phyloP scores from a whole-genome alignment of 2,113 vertebrate genomes.

The Neolamprologus devosi region DNA sequence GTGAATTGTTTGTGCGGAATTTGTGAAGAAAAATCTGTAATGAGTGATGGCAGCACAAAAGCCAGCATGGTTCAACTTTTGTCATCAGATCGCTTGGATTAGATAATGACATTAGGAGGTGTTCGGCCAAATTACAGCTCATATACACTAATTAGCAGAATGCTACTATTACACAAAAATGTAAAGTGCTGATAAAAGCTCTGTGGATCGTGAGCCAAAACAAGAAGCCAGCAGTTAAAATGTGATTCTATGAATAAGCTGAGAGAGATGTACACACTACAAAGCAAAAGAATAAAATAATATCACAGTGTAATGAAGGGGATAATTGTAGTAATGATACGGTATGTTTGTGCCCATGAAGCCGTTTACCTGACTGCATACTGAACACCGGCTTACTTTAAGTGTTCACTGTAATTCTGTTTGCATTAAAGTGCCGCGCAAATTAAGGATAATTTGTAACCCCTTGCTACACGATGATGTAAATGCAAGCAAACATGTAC shows the following conservation, averaged over 20 bases:
- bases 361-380: conserved; percentile 31
- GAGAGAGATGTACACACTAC: neutral
- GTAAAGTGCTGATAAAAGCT: neutral
- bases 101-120: neutral
- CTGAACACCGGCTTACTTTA: conserved; percentile 3
- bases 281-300: conserved; percentile 16
- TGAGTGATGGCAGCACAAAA: neutral
- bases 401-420: neutral
- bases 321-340: conserved; percentile 43
- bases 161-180: neutral
- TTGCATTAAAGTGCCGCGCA: neutral
- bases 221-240: neutral
- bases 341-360: conserved; percentile 18
- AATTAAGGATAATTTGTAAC: conserved; percentile 33
- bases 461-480: conserved; percentile 5
- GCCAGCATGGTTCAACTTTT: neutral
- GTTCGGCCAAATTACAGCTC: neutral
- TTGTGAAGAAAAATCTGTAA: neutral
- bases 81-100: neutral
- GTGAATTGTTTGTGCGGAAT: neutral
- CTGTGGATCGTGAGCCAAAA: neutral
- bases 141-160: neutral
- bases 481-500: neutral
- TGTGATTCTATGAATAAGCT: conserved; percentile 5
- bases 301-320: conserved; percentile 30